Evolutionary conservation across 2,797 vertebrate species (phyloP), one percentile per base, ranked within the genome.

Genomic region (Avahi laniger): DNA sequence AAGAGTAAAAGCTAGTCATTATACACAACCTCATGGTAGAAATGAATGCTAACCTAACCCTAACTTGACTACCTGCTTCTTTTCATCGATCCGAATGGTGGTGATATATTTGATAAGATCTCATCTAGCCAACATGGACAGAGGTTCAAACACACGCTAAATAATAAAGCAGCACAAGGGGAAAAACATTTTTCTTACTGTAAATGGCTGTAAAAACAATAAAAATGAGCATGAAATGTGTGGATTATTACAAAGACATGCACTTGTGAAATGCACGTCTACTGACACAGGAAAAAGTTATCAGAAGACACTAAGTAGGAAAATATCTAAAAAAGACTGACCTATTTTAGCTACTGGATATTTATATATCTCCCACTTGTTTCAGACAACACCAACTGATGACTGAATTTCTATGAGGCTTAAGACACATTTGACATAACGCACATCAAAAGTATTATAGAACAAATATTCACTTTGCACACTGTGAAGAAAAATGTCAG

Each of bases 271-370:
- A 97, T 97, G 96, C 75, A 43, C 0, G 2, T 93, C 95, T 96
- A 92, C 10, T 12, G 75, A 96, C 50, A 94, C 38, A 90, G 73
- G 41, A 90, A 87, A 93, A 95, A 81, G 17, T 86, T 95, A 93
- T 46, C 87, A 94, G 80, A 59, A 96, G 86, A 98, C 69, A 91
- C 48, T 88, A 96, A 89, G 2, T 1, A 94, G 76, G 92, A 98
- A 98, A 97, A 96, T 94, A 43, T 76, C 97, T 81, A 80, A 94
- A 97, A 96, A 95, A 70, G 92, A 92, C 96, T 41, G 95, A 89
- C 70, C 89, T 59, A 59, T 79, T 93, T 93, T 93, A 95, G 91
- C 94, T 97, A 96, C 89, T 88, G 89, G 75, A 75, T 96, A 92
- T 96, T 96, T 97, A 89, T 95, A 70, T 65, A 82, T 93, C 54